Conservation (phyloP, 2,888 invertebrate genomes). For the Aporophyla lueneburgensis region DNA sequence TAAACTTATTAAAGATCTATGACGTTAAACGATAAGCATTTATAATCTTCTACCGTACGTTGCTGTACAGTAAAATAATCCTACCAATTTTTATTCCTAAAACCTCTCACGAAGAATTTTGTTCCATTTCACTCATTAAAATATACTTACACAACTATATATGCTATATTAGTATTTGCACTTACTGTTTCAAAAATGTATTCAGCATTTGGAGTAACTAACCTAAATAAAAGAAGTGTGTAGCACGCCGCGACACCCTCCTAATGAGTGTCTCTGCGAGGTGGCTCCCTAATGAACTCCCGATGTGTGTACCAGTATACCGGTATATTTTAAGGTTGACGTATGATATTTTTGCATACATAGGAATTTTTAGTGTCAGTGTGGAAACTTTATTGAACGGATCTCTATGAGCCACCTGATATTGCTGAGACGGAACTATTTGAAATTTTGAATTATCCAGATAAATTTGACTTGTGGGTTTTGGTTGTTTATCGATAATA, state of each 20-base stretch:
- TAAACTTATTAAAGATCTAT: background rate
- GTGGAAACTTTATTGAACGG: background rate
- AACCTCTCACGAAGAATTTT: background rate
- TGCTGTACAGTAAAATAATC: no score
- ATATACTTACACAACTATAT: background rate
- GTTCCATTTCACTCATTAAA: slow-evolving; percentile 35
- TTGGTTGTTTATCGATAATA: background rate
- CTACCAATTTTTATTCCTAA: background rate
- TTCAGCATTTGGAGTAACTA: slow-evolving; percentile 52
- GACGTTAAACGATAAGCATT: background rate
- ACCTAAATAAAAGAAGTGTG: slow-evolving; percentile 65
- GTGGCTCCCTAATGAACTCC: slow-evolving; percentile 67
- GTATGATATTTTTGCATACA: background rate
- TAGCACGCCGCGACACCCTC: slow-evolving; percentile 50
- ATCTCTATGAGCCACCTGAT: background rate
- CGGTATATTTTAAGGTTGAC: slow-evolving; percentile 11
- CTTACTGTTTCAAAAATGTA: slow-evolving; percentile 39
- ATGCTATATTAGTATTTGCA: slow-evolving; percentile 37
- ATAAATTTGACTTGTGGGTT: background rate
- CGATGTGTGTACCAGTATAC: slow-evolving; percentile 52
- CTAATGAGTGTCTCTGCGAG: slow-evolving; percentile 64
- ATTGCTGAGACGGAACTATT: background rate
- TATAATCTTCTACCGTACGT: background rate
- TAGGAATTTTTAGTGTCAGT: background rate
- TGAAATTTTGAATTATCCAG: background rate